Percentiles rank a stretch among this genome's conserved stretches.
phyloP scores from a whole-genome alignment of 2,888 invertebrate genomes.

The Sphaerophoria rueppellii region DNA sequence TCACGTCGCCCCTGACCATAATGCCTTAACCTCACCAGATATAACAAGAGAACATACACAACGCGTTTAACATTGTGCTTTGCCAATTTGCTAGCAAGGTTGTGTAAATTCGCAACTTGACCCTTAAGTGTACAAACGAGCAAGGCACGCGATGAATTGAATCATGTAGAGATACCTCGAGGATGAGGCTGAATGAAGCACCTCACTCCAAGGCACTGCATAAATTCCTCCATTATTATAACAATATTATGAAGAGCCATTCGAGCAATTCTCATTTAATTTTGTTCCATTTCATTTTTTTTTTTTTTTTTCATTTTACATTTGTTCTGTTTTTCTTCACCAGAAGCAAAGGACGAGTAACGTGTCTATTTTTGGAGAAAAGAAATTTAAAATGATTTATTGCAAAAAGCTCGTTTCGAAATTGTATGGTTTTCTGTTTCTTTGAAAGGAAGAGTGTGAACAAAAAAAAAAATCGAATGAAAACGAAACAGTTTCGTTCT shows the following conservation, averaged over 20 bases:
- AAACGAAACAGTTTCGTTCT: constrained; percentile 12
- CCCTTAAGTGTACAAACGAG: constrained; percentile 56
- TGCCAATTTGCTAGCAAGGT: constrained; percentile 66
- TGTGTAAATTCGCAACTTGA: constrained; percentile 68
- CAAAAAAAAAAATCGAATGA: constrained; percentile 3
- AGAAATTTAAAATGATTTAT: constrained; percentile 69
- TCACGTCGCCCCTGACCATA: neutral
- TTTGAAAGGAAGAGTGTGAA: constrained; percentile 17
- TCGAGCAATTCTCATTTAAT: constrained; percentile 32
- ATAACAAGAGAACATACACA: constrained; percentile 22
- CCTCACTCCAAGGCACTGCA: constrained; percentile 37
- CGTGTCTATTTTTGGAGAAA: constrained; percentile 28
- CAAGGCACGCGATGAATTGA: constrained; percentile 9
- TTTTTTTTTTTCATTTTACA: neutral
- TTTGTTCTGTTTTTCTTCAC: neutral
- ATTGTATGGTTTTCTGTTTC: constrained; percentile 20
- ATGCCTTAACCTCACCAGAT: neutral
- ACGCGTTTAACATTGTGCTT: constrained; percentile 66
- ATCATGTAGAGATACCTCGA: constrained; percentile 12
- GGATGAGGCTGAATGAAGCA: constrained; percentile 25
- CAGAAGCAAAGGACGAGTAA: neutral
- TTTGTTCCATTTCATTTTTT: neutral
- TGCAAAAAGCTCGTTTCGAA: constrained; percentile 55
- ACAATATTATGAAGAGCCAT: constrained; percentile 8
- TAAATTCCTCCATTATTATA: constrained; percentile 32